Conservation (phyloP, 2,888 invertebrate species). For the Sphaerophoria taeniata region DNA sequence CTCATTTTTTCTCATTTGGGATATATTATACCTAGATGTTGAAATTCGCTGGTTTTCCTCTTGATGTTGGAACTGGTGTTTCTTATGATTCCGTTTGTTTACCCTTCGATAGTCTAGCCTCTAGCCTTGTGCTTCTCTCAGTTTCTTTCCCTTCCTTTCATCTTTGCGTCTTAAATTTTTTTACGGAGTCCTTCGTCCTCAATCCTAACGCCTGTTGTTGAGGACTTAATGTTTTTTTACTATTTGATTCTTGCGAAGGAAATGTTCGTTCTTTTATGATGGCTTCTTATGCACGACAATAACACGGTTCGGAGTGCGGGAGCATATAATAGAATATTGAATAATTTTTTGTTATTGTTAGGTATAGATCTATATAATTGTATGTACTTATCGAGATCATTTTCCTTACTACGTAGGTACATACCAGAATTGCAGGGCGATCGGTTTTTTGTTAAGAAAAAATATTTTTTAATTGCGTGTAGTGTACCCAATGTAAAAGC, state of each 20-base stretch:
- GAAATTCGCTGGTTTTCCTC: slow-evolving; percentile 40
- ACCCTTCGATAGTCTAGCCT: slow-evolving; percentile 41
- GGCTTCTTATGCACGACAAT: neutral
- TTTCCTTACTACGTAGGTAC: no score
- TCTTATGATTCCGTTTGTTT: slow-evolving; percentile 52
- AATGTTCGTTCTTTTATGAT: slow-evolving; percentile 39
- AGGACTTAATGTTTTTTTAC: slow-evolving; percentile 8
- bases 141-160: slow-evolving; percentile 60
- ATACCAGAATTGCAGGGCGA: no score
- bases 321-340: neutral
- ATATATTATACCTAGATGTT: slow-evolving; percentile 50
- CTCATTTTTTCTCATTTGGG: slow-evolving; percentile 60
- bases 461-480: no score
- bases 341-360: slow-evolving; percentile 13
- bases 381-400: no score
- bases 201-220: neutral
- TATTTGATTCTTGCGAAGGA: slow-evolving; percentile 9
- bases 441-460: no score
- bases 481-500: no score
- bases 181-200: slow-evolving; percentile 53
- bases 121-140: slow-evolving; percentile 46
- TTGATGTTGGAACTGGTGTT: slow-evolving; percentile 3
- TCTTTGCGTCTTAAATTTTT: slow-evolving; percentile 61
- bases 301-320: neutral
- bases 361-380: no score